phyloP scores from a whole-genome alignment of 2,888 invertebrate species.

The Andricus curvator region DNA sequence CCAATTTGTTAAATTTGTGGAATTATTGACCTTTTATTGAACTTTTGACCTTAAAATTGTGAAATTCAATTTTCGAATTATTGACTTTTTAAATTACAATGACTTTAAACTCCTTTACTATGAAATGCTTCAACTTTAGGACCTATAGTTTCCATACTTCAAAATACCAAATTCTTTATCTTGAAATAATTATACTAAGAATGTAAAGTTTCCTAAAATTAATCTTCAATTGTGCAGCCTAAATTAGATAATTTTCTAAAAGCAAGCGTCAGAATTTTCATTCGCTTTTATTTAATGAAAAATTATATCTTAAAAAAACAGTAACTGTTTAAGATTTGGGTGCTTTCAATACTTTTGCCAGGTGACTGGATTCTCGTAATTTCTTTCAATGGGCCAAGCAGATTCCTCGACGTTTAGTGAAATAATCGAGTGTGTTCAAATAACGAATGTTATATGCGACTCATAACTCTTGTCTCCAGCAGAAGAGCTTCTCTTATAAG shows the following conservation, averaged over 20 bases:
- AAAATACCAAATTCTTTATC: no score
- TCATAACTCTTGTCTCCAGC: slow-evolving; percentile 10
- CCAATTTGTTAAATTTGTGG: no score
- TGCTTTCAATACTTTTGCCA: neutral
- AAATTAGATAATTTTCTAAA: neutral
- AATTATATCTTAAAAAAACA: neutral
- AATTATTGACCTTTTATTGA: no score
- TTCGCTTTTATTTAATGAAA: neutral
- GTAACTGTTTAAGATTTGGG: neutral
- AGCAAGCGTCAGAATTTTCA: neutral
- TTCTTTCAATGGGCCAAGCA: slow-evolving; percentile 11
- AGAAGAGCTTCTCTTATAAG: slow-evolving; percentile 28
- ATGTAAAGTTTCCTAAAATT: no score
- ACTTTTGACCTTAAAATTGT: no score
- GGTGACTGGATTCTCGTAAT: slow-evolving; percentile 10
- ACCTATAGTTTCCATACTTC: no score
- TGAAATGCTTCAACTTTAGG: no score
- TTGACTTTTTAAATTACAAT: neutral
- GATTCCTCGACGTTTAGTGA: slow-evolving; percentile 30
- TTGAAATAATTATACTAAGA: no score
- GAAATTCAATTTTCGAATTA: neutral
- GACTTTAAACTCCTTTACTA: no score
- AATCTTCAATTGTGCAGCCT: neutral
- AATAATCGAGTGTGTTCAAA: slow-evolving; percentile 23
- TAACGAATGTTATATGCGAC: slow-evolving; percentile 23